Evolutionary conservation across 2,888 invertebrate genomes (phyloP).

Genomic region (Steinernema hermaphroditum): DNA sequence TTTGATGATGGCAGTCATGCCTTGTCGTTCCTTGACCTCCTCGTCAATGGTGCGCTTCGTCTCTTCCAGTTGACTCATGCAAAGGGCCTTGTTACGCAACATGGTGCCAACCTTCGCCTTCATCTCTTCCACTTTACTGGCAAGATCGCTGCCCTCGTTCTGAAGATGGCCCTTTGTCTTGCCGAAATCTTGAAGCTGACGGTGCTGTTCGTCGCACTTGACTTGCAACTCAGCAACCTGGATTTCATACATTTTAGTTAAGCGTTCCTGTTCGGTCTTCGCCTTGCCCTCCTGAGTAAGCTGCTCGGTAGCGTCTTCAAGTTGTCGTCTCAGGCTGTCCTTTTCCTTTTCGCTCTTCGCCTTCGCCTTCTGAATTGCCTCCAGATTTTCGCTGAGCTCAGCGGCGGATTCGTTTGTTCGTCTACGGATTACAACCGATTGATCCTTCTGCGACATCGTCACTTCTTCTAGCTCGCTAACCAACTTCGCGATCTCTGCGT

Average conservation of each 20-base stretch:
- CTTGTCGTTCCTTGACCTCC: slow-evolving; percentile 69
- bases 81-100: slow-evolving; percentile 71
- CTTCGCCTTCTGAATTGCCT: slow-evolving; percentile 98
- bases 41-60: slow-evolving; percentile 97
- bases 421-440: slow-evolving; percentile 93
- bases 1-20: slow-evolving; percentile 70
- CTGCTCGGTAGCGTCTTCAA: slow-evolving; percentile 58
- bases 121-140: slow-evolving; percentile 85
- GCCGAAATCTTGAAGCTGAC: slow-evolving; percentile 75
- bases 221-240: slow-evolving; percentile 89
- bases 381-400: slow-evolving; percentile 99
- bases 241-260: slow-evolving; percentile 61
- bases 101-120: slow-evolving; percentile 93
- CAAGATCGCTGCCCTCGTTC: slow-evolving; percentile 93
- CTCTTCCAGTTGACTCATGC: slow-evolving; percentile 75
- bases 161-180: slow-evolving; percentile 86
- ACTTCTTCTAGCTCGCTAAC: slow-evolving; percentile 97
- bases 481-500: slow-evolving; percentile 96
- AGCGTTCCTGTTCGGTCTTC: slow-evolving; percentile 60
- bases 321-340: slow-evolving; percentile 55
- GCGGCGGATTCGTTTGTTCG: slow-evolving; percentile 99
- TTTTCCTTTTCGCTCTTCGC: slow-evolving; percentile 77
- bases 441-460: slow-evolving; percentile 91
- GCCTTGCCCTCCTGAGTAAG: slow-evolving; percentile 61
- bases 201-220: slow-evolving; percentile 92